phyloP scores from a whole-genome alignment of 2,113 vertebrate genomes.

The Leptobrachium leishanense region DNA sequence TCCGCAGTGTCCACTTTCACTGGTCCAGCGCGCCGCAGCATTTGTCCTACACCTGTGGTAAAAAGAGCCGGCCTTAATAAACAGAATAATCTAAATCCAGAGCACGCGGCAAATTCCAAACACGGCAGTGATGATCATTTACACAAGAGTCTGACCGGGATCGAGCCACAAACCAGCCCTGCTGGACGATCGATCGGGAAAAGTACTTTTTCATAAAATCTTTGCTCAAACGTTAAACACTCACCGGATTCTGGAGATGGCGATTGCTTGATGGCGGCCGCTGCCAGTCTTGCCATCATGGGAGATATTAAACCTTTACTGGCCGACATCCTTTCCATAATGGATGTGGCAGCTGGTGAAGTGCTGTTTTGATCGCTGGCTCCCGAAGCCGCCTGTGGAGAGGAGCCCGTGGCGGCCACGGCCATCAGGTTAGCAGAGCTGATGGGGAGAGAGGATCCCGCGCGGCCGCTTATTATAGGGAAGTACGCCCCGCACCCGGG shows the following conservation, averaged over 20 bases:
- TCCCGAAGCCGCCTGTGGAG: constrained; percentile 73
- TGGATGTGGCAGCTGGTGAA: constrained; percentile 79
- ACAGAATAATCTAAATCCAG: too few species aligned
- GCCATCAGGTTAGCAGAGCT: constrained; percentile 76
- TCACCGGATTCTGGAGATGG: constrained; percentile 83
- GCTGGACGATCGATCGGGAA: too few species aligned
- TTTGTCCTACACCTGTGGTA: constrained; percentile 81
- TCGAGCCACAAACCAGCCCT: too few species aligned
- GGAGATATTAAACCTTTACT: constrained; percentile 98
- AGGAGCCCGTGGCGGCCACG: constrained; percentile 68
- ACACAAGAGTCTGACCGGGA: neutral
- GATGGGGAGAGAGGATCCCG: constrained; percentile 77
- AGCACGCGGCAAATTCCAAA: too few species aligned
- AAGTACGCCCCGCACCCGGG: constrained; percentile 83
- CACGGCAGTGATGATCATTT: neutral
- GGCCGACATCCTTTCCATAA: constrained; percentile 96
- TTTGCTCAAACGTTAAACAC: constrained; percentile 43
- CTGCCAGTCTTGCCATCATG: constrained; percentile 97
- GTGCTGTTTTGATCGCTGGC: constrained; percentile 72
- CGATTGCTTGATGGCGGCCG: constrained; percentile 90
- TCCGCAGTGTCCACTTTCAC: constrained; percentile 86
- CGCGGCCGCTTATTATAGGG: constrained; percentile 80
- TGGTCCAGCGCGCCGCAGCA: constrained; percentile 72
- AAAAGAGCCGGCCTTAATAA: too few species aligned
- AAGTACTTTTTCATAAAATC: too few species aligned